Percentiles rank a stretch among this genome's conserved stretches.
These are phyloP conservation scores for Philotrypesis tridentata DNA, from an alignment of 1,140 invertebrate genomes.

Conservation along the genomic window DNA sequence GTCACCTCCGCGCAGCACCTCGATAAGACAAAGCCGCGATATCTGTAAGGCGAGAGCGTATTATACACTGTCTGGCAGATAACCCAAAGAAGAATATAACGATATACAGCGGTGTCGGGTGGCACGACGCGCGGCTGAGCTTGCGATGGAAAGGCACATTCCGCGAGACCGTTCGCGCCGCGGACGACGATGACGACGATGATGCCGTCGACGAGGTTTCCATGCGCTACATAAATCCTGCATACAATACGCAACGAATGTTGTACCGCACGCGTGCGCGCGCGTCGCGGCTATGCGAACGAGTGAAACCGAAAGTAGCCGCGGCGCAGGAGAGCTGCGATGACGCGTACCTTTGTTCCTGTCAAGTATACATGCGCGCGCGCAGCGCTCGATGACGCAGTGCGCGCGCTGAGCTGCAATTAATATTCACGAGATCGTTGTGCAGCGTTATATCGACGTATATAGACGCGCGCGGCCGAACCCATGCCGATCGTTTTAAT, in stretches of 20 bases:
- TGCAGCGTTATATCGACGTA: too few relatives aligned
- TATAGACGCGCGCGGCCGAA: neutral
- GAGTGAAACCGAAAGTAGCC: constrained; percentile 8
- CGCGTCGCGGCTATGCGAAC: too few relatives aligned
- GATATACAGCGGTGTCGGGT: neutral
- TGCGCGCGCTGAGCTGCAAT: neutral
- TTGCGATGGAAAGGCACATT: neutral
- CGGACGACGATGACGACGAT: too few relatives aligned
- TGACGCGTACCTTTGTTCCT: constrained; percentile 41
- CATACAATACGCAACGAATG: too few relatives aligned
- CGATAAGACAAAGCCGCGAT: neutral
- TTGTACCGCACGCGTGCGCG: too few relatives aligned
- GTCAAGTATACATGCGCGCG: too few relatives aligned
- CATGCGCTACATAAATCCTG: too few relatives aligned
- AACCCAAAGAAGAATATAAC: neutral
- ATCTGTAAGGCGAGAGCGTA: neutral
- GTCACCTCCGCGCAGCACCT: too few relatives aligned
- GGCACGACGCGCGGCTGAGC: neutral
- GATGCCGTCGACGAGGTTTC: too few relatives aligned
- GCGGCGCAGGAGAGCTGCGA: neutral
- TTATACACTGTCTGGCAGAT: neutral
- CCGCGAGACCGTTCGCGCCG: neutral
- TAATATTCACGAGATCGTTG: neutral
- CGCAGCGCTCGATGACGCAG: too few relatives aligned
- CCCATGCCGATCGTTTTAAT: neutral